phyloP scores from a whole-genome alignment of 2,113 vertebrate species.

The Mesocricetus auratus region DNA sequence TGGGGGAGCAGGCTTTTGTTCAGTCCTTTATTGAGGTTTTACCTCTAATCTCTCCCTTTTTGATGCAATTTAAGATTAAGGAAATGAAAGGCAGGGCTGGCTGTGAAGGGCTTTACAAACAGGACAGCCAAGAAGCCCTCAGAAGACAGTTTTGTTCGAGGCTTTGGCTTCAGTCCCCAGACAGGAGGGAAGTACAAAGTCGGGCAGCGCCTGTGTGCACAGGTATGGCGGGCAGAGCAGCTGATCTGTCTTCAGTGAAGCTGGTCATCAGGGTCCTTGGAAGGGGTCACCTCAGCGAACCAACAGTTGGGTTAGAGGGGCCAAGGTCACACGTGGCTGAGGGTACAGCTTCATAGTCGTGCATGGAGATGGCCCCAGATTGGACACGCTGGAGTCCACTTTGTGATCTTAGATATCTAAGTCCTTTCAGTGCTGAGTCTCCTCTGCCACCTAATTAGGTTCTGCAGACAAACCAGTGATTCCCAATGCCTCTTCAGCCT shows the following conservation, averaged over 20 bases:
- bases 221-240: not conserved
- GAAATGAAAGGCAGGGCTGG: conserved; percentile 88
- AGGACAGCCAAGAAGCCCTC: conserved; percentile 83
- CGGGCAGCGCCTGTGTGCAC: not conserved
- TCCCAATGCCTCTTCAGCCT: not conserved
- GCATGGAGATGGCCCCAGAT: not conserved
- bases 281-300: not conserved
- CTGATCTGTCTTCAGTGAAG: not conserved
- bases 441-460: not conserved
- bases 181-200: not conserved
- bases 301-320: not conserved
- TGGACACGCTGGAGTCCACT: not conserved
- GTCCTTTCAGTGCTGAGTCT: not conserved
- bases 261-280: not conserved
- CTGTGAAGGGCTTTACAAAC: conserved; percentile 84
- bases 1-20: conserved; percentile 88
- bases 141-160: conserved; percentile 80
- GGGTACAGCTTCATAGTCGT: accelerated
- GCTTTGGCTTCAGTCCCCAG: conserved; percentile 77
- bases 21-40: conserved; percentile 88
- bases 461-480: not conserved
- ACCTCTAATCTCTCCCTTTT: conserved; percentile 90
- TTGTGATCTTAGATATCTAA: not conserved
- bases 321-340: accelerated
- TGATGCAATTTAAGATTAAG: conserved; percentile 91